A percentile compares a stretch with the other conserved stretches of the same genome.
Conservation (phyloP, 1,140 invertebrate genomes). For the Drosophila lini region DNA sequence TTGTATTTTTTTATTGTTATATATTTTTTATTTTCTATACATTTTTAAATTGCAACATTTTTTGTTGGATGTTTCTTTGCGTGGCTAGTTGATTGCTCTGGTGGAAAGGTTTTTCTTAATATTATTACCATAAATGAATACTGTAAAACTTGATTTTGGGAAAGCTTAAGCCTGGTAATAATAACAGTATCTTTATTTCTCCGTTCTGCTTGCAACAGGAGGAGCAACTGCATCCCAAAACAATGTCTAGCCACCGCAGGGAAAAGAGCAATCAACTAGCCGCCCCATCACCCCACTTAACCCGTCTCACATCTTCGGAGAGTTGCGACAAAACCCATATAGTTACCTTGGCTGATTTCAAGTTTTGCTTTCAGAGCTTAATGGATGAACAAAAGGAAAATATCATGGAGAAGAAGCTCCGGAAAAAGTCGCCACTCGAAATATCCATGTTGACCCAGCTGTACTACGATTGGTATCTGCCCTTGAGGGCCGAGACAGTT, state of each 20-base stretch:
- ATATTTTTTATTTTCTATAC: neutral
- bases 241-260: neutral
- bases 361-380: conserved; percentile 59
- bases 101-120: neutral
- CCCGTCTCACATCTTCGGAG: neutral
- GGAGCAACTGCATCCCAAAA: neutral
- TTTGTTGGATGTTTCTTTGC: neutral
- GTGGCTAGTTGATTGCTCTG: neutral
- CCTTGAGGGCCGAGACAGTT: conserved; percentile 24
- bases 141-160: neutral
- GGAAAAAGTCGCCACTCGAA: conserved; percentile 38
- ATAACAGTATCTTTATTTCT: conserved; percentile 3
- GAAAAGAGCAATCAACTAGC: neutral
- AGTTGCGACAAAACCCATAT: conserved; percentile 21
- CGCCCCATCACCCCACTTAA: neutral
- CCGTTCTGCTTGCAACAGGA: neutral
- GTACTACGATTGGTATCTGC: conserved; percentile 64
- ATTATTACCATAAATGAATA: neutral
- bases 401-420: neutral
- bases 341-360: conserved; percentile 54
- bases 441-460: conserved; percentile 38
- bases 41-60: neutral
- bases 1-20: neutral
- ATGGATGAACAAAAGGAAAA: neutral
- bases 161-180: neutral